Evolutionary conservation across 30 jellyfish, hydroid and myxozoan genomes (phyloP).

Genomic region (Aurelia aurita): DNA sequence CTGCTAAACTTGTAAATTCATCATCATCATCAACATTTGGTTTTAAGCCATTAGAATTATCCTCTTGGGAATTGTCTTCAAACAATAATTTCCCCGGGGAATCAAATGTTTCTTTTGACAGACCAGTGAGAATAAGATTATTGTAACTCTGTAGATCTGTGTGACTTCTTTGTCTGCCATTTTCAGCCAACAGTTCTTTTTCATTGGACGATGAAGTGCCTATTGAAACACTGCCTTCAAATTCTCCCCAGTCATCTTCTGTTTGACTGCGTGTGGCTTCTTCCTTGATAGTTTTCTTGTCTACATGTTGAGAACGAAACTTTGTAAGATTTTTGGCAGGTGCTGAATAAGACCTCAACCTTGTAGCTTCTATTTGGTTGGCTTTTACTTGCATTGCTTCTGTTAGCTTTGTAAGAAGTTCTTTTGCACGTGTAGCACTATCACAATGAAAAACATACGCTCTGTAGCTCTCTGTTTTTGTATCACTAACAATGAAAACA

Average conservation of each 20-base stretch:
- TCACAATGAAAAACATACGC: conserved; percentile 86
- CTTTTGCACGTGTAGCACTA: conserved; percentile 61
- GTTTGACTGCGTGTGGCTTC: background rate
- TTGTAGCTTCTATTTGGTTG: conserved; percentile 37
- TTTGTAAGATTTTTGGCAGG: conserved; percentile 21
- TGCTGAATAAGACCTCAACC: conserved; percentile 57
- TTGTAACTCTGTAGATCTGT: conserved; percentile 29
- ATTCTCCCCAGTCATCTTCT: conserved; percentile 29
- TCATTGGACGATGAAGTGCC: background rate
- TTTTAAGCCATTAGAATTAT: background rate
- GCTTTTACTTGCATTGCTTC: conserved; percentile 46
- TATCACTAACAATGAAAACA: conserved; percentile 71
- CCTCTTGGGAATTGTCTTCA: background rate
- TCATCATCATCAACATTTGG: conserved; percentile 36
- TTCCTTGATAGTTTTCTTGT: background rate
- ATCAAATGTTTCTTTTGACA: conserved; percentile 11
- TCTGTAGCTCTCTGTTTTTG: conserved; percentile 20
- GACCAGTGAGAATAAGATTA: background rate
- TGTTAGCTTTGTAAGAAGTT: conserved; percentile 11
- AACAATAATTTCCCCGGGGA: background rate
- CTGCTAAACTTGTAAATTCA: conserved; percentile 73
- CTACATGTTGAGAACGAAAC: background rate
- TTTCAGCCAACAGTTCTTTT: background rate
- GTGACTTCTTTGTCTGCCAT: conserved; percentile 58
- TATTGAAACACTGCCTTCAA: background rate